Conservation (phyloP, 2,113 vertebrate genomes). For the Lophius piscatorius region DNA sequence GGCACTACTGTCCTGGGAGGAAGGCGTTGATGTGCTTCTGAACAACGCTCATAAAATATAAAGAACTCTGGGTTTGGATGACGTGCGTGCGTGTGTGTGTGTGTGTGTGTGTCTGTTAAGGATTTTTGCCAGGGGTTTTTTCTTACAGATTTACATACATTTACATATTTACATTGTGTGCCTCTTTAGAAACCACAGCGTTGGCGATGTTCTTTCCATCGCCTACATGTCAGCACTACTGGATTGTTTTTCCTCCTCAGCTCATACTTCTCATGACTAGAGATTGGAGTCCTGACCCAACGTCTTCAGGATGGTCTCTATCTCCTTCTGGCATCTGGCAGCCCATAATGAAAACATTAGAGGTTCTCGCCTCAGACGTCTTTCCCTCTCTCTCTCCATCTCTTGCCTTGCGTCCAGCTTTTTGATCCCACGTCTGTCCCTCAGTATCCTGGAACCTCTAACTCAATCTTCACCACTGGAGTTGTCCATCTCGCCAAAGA, state of each 20-base stretch:
- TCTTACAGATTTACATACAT: too few relatives aligned
- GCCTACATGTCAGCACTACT: constrained; percentile 35
- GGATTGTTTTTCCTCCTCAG: constrained; percentile 59
- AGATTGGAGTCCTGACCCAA: constrained; percentile 78
- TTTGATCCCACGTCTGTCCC: constrained; percentile 20
- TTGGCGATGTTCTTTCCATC: constrained; percentile 20
- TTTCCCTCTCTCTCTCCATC: constrained; percentile 5
- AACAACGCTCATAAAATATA: constrained; percentile 30
- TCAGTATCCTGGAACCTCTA: constrained; percentile 33
- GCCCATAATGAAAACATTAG: constrained; percentile 69
- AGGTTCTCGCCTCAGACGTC: constrained; percentile 58
- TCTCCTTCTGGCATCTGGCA: constrained; percentile 68
- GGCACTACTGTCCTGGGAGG: constrained; percentile 35
- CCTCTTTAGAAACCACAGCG: constrained; percentile 22
- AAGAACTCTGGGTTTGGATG: constrained; percentile 17
- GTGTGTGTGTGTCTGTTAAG: neutral
- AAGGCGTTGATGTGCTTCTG: constrained; percentile 38
- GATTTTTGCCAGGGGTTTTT: constrained; percentile 16
- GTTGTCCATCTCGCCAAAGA: constrained; percentile 40
- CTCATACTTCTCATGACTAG: constrained; percentile 29
- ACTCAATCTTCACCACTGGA: constrained; percentile 12
- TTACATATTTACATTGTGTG: neutral
- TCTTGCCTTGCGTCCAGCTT: neutral
- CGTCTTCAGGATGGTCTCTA: constrained; percentile 52
- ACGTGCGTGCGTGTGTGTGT: neutral